Conservation (phyloP, 2,797 vertebrate species). For the Catostomus latipinnis region DNA sequence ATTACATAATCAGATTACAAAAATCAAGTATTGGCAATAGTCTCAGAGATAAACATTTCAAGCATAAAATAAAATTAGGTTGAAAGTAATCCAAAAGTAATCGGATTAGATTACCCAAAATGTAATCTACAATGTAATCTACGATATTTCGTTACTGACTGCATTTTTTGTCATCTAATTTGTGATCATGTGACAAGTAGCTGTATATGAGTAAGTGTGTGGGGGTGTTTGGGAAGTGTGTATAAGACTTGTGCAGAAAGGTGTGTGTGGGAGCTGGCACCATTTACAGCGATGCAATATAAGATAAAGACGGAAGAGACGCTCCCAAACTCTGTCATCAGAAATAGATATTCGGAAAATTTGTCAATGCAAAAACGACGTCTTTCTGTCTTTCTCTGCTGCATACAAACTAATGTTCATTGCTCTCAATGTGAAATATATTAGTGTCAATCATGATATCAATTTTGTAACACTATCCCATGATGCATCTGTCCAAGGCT, state of each 20-base stretch:
- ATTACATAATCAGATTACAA: no score
- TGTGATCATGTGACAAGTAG: no score
- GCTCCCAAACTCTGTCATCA: constrained; percentile 61
- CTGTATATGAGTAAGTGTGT: no score
- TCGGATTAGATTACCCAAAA: no score
- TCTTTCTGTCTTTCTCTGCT: constrained; percentile 20
- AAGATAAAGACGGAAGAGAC: constrained; percentile 40
- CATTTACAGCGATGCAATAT: constrained; percentile 49
- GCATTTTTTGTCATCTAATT: no score
- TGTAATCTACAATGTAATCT: no score
- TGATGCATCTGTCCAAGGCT: background rate
- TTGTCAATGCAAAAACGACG: constrained; percentile 2
- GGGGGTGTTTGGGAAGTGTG: background rate
- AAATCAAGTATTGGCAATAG: no score
- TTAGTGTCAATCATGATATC: constrained; percentile 25
- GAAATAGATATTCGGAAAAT: constrained; percentile 64
- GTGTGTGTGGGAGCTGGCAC: constrained; percentile 39
- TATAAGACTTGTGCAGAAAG: constrained; percentile 5
- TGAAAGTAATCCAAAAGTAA: no score
- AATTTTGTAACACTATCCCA: constrained; percentile 17
- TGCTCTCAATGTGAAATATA: constrained; percentile 14
- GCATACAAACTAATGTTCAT: constrained; percentile 13
- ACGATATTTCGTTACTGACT: no score
- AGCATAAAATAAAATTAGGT: background rate
- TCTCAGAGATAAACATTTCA: no score